Evolutionary conservation across 2,888 invertebrate species (phyloP), one percentile per base, ranked within the genome.

Genomic region (Slavum lentiscoides): DNA sequence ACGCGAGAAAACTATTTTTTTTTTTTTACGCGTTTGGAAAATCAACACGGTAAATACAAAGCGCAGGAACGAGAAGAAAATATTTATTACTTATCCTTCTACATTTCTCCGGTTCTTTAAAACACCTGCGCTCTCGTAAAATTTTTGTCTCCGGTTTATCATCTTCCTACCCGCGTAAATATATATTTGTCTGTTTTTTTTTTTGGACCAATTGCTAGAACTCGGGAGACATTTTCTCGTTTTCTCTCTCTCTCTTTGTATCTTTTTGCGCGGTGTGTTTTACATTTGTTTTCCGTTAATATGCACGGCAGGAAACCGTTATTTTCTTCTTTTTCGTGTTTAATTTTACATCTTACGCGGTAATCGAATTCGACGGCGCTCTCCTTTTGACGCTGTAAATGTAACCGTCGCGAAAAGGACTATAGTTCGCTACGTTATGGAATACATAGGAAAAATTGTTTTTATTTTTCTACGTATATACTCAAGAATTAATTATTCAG

Each of bases 291-390:
- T 74, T 66, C 55, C 23, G 30, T 66, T 66, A 64, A 21, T n/a
- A 11, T 49, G 11, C 49, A 11, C 64, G 30, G 53, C 53, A 37
- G 37, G 37, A 74, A 74, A 66, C 7, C 13, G 49, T 49, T 49
- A 11, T 11, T 49, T 49, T 49, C 49, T 15, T 55, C 64, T 66
- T 55, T 66, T 66, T 30, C 4, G 37, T 74, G 55, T 55, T 74
- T 37, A 66, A 74, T 74, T 74, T 66, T 37, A 74, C 55, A 37
- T 62, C 21, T 74, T 74, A 19, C 69, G 37, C 64, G 53, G 53
- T 74, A 64, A 74, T 74, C 64, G 64, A 74, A 74, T 74, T 55
- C 74, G 37, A 74, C 55, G 64, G 4, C 43, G 49, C 62, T n/a
- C n/a, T 74, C 53, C 37, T 66, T 74, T 66, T 66, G 53, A 74